phyloP scores from a whole-genome alignment of 2,888 invertebrate genomes.

The Acanthosepion esculentum region DNA sequence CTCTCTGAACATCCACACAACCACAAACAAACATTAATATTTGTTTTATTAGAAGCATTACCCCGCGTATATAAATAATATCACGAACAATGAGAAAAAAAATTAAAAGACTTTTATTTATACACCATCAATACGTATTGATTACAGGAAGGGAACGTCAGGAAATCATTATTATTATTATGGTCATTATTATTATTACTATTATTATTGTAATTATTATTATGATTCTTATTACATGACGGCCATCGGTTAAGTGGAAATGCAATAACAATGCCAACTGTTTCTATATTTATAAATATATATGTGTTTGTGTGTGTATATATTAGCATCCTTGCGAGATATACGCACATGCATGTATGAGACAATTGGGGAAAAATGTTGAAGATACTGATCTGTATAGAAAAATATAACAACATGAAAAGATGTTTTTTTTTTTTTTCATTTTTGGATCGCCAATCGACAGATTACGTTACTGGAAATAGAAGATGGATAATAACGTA shows the following conservation, averaged over 20 bases:
- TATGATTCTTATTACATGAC: neutral
- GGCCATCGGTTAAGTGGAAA: slow-evolving; percentile 1
- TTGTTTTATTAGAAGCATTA: neutral
- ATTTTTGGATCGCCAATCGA: too few relatives aligned
- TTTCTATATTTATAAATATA: slow-evolving; percentile 1
- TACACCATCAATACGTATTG: neutral
- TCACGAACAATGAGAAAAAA: neutral
- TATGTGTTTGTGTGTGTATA: slow-evolving; percentile 2
- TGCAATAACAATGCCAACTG: neutral
- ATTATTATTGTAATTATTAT: neutral
- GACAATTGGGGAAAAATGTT: neutral
- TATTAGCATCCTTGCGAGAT: neutral
- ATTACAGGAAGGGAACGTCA: neutral
- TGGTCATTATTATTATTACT: neutral
- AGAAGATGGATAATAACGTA: too few relatives aligned
- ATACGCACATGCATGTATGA: neutral
- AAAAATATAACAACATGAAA: too few relatives aligned
- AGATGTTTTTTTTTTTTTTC: too few relatives aligned
- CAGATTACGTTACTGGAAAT: neutral
- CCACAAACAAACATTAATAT: neutral
- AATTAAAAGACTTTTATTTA: neutral
- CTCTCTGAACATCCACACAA: neutral
- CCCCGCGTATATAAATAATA: neutral
- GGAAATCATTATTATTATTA: neutral
- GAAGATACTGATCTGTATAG: too few relatives aligned